Conservation (phyloP, 2,888 invertebrate species). For the Schrankia costaestrigalis region DNA sequence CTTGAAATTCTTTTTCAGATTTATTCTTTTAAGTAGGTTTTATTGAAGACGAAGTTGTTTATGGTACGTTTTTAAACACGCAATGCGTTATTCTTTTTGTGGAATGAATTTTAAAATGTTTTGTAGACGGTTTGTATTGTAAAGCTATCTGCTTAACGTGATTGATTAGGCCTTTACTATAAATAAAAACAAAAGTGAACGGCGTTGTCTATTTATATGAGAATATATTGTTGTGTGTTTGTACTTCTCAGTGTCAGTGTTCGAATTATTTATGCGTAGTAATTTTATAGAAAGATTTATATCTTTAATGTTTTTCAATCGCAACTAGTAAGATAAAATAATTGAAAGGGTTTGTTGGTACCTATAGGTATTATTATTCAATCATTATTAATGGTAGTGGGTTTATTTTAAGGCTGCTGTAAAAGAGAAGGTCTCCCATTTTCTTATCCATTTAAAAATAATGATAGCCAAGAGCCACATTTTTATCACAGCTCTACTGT, state of each 20-base stretch:
- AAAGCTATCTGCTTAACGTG: slow-evolving; percentile 4
- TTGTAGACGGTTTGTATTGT: slow-evolving; percentile 3
- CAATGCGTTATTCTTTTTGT: slow-evolving; percentile 9
- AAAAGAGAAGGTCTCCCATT: no score
- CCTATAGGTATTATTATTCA: no score
- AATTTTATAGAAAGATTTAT: no score
- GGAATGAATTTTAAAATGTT: slow-evolving; percentile 8
- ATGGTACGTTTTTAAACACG: slow-evolving; percentile 5
- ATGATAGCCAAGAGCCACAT: no score
- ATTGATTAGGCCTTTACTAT: slow-evolving; percentile 5
- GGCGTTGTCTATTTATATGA: slow-evolving; percentile 5
- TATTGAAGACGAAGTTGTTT: neutral
- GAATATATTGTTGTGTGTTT: slow-evolving; percentile 7
- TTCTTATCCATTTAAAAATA: no score
- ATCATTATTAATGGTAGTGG: no score
- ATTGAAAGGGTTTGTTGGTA: no score
- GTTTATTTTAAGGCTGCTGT: no score
- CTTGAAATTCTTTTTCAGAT: neutral
- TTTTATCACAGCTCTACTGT: no score
- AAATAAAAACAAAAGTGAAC: slow-evolving; percentile 10
- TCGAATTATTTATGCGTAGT: no score
- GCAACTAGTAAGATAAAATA: no score
- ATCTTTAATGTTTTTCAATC: no score
- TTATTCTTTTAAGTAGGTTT: slow-evolving; percentile 1
- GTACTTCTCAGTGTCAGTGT: slow-evolving; percentile 8